phyloP scores from a whole-genome alignment of 2,113 vertebrate genomes.

The Mastomys natalensis region DNA sequence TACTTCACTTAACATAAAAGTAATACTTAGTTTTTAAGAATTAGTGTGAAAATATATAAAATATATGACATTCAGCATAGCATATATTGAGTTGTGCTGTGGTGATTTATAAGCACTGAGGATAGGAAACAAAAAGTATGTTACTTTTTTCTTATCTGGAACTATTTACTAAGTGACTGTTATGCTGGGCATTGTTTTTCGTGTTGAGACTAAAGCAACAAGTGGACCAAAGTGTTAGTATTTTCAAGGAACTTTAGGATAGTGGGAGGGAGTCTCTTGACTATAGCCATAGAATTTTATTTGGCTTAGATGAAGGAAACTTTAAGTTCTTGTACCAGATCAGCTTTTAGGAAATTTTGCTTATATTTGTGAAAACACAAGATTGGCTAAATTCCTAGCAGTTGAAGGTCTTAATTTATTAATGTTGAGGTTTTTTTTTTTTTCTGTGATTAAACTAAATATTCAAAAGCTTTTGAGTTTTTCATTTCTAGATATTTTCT shows the following conservation, averaged over 20 bases:
- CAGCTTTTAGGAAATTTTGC: background rate
- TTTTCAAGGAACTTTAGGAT: background rate
- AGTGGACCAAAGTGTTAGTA: background rate
- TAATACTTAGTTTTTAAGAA: background rate
- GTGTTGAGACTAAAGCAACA: background rate
- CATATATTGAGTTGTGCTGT: background rate
- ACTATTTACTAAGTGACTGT: background rate
- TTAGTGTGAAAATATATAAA: background rate
- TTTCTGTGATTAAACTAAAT: background rate
- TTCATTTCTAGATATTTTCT: constrained; percentile 1
- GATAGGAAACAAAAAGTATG: background rate
- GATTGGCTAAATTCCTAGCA: background rate
- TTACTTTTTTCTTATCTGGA: background rate
- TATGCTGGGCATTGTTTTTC: background rate
- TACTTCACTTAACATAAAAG: background rate
- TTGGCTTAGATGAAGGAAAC: background rate
- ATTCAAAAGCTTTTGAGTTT: constrained; percentile 27
- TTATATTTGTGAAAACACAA: constrained; percentile 24
- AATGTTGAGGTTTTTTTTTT: background rate
- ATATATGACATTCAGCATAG: background rate
- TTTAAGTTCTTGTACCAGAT: background rate
- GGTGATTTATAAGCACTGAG: background rate
- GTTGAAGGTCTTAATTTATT: background rate
- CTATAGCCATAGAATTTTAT: background rate
- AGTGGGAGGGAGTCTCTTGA: background rate